Percentiles rank a stretch among this genome's conserved stretches.
phyloP scores from a whole-genome alignment of 2,888 invertebrate genomes.

The Pollenia angustigena region DNA sequence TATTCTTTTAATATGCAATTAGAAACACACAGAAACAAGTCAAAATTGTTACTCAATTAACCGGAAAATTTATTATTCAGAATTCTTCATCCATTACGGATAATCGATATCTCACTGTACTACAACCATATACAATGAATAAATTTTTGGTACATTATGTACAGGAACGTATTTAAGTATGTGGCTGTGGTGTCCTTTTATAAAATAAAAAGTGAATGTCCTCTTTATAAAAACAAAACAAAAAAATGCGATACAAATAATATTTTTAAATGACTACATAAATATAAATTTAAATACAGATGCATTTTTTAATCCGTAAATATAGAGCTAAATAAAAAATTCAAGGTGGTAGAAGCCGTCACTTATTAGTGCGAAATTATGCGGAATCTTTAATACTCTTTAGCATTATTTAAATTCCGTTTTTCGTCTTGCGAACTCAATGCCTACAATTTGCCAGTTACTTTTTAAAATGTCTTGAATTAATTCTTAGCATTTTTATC shows the following conservation, averaged over 20 bases:
- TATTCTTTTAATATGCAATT: no score
- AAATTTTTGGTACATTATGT: not conserved
- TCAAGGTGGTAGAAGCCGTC: slow-evolving; percentile 27
- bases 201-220: slow-evolving; percentile 49
- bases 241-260: slow-evolving; percentile 33
- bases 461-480: no score
- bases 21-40: no score
- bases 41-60: no score
- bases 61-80: no score
- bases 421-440: no score
- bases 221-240: slow-evolving; percentile 19
- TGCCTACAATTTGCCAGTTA: no score
- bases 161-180: not conserved
- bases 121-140: no score
- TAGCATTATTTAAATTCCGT: no score
- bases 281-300: slow-evolving; percentile 15
- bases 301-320: slow-evolving; percentile 17
- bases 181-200: slow-evolving; percentile 8
- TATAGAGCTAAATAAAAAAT: slow-evolving; percentile 24
- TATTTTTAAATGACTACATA: slow-evolving; percentile 15
- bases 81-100: no score
- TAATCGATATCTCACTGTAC: no score
- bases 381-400: not conserved
- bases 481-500: no score
- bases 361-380: not conserved